A percentile compares a stretch with the other conserved stretches of the same genome.
phyloP scores from a whole-genome alignment of 2,797 vertebrate genomes.

The Parauchenoglanis punctatus region DNA sequence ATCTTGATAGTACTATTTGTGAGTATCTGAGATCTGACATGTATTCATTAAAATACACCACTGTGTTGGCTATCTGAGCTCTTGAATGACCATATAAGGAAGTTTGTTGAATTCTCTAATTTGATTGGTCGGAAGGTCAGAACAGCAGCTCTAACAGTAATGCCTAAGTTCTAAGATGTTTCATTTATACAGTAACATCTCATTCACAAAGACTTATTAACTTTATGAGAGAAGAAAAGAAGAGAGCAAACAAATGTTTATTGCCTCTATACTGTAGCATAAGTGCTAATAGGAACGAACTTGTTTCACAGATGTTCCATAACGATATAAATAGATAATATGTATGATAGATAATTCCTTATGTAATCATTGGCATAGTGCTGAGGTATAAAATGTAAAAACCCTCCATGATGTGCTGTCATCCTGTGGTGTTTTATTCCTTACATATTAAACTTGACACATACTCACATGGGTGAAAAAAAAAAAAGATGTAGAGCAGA shows the following conservation, averaged over 20 bases:
- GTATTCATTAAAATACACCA: neutral
- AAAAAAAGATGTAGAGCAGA: constrained; percentile 54
- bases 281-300: neutral
- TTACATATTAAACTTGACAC: neutral
- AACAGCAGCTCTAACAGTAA: neutral
- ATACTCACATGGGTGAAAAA: neutral
- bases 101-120: neutral
- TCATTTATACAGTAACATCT: neutral
- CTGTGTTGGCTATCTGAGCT: neutral
- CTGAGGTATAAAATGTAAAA: neutral
- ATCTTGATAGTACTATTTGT: neutral
- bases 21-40: neutral
- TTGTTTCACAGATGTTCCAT: neutral
- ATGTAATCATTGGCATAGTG: neutral
- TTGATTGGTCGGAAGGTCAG: neutral
- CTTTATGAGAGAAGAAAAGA: neutral
- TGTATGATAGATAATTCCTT: neutral
- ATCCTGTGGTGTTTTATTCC: neutral
- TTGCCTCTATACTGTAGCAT: neutral
- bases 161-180: too few species aligned
- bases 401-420: neutral
- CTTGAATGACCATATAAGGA: neutral
- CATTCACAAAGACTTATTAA: neutral
- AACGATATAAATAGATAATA: neutral
- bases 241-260: neutral